Base-by-base conservation (phyloP, 2,888 invertebrate genomes). In the Entomobrya proxima region DNA sequence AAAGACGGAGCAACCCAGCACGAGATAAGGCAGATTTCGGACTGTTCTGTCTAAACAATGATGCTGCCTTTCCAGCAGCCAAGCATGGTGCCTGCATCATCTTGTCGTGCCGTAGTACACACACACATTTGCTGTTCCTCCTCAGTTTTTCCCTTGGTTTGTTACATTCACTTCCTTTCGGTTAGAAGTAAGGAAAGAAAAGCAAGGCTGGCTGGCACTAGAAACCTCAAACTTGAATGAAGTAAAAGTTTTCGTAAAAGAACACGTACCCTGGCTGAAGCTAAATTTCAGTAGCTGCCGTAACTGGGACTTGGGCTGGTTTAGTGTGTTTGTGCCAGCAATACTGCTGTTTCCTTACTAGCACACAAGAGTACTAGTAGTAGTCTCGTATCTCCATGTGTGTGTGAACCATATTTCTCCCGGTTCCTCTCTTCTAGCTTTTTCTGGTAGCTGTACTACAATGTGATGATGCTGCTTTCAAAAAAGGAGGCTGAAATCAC, bases 1-100 rank as follows among this genome's bases (percentile, higher is more conserved):
- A 72, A 72, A 72, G 72, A 72, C 72, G 30, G 47, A 47, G 72
- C 77, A 81, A 80, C 61, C 85, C 80, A 80, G 80, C 79, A 81
- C 80, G 58, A 86, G 80, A 80, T 80, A 86, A 81, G 86, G 86
- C 81, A 81, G 86, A 85, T 85, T 85, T 76, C 67, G 85, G 50
- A 58, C 77, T 75, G 75, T 35, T 61, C 77, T 78, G 61, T 84
- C 82, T n/a, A 47, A 67, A 69, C 80, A 72, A 55, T 80, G 52
- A 52, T 76, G 77, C 37, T 77, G 58, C 58, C 58, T 52, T 52
- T 52, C 75, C 35, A 75, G 9, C 50, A 75, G 52, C 32, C 30
- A 52, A 3, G 75, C 52, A 32, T 52, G 32, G 21, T 18, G 50
- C 21, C n/a, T 27, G 47, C 52, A 75, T 44, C 50, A 30, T 74